phyloP scores from a whole-genome alignment of 1,140 invertebrate genomes.

The Procambarus clarkii region DNA sequence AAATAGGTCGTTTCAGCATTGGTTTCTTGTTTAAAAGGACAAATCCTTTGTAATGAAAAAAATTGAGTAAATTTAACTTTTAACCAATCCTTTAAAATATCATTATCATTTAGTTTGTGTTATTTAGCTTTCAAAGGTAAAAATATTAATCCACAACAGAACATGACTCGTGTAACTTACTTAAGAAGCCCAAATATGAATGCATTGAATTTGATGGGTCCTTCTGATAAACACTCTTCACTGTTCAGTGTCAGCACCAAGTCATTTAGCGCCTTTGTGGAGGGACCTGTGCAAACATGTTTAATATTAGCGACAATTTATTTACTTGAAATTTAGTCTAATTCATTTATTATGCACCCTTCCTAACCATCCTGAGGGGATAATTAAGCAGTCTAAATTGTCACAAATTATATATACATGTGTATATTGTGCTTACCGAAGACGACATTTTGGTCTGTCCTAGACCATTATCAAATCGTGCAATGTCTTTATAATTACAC shows the following conservation, averaged over 20 bases:
- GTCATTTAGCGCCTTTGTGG: conserved; percentile 90
- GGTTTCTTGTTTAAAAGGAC: too few relatives aligned
- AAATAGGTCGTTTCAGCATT: too few relatives aligned
- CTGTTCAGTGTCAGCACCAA: conserved; percentile 89
- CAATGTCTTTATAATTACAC: too few relatives aligned
- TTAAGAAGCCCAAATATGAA: conserved; percentile 93
- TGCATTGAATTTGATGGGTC: conserved; percentile 91
- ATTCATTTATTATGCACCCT: not conserved
- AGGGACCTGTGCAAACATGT: conserved; percentile 78
- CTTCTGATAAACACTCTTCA: conserved; percentile 89
- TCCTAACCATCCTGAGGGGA: too few relatives aligned
- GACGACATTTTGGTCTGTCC: too few relatives aligned
- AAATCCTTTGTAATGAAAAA: too few relatives aligned
- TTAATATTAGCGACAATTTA: not conserved
- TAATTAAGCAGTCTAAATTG: too few relatives aligned
- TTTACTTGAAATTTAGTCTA: not conserved
- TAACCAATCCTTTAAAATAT: too few relatives aligned
- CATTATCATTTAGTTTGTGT: too few relatives aligned
- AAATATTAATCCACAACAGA: conserved; percentile 1
- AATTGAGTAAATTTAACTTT: too few relatives aligned
- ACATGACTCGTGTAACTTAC: conserved; percentile 79
- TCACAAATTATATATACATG: not conserved
- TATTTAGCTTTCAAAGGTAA: too few relatives aligned
- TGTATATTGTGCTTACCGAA: not conserved
- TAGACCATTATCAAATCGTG: too few relatives aligned